Evolutionary conservation across 2,113 vertebrate species (phyloP), one percentile per base, ranked within the genome.

Genomic region (Microtus montanus): DNA sequence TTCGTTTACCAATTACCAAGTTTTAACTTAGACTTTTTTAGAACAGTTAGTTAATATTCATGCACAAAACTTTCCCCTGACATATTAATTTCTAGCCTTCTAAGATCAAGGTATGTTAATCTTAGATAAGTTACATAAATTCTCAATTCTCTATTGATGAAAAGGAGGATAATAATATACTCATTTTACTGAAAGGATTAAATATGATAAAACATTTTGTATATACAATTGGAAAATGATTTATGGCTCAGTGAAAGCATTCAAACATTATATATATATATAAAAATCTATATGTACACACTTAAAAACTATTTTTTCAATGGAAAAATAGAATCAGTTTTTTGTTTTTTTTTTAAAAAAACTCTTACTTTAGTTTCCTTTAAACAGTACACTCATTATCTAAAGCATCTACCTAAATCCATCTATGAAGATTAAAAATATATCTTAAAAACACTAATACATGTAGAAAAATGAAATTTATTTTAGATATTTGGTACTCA

Each of bases 401-500:
- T 86, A 90, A 86, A 64, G 80, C 20, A 33, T 61, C 10, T 84
- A 68, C 11, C 52, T 91, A 58, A 83, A 7, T 88, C 24, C 68
- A 89, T 38, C 10, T 63, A n/a, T 19, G 41, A 2, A 8, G 66
- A 83, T 49, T 87, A 92, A 92, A 24, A 78, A 17, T 58, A 30
- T 33, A 91, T 75, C 33, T 38, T n/a, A 68, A 80, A 87, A 90
- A 83, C 5, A 88, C 2, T 87, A 91, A 74, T 47, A 66, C 3
- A 83, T 28, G 10, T 38, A 49, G 41, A 54, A 80, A 84, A 47
- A 91, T 44, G 4, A 94, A 83, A 38, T 49, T 7, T 35, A 24
- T 52, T 91, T 95, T 73, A 88, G 73, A 58, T 73, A 92, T 54
- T 30, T 88, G 30, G n/a, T 35, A 74, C 12, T 20, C n/a, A 93